Evolutionary conservation across 2,113 vertebrate genomes (phyloP).

Genomic region (Eublepharis macularius): DNA sequence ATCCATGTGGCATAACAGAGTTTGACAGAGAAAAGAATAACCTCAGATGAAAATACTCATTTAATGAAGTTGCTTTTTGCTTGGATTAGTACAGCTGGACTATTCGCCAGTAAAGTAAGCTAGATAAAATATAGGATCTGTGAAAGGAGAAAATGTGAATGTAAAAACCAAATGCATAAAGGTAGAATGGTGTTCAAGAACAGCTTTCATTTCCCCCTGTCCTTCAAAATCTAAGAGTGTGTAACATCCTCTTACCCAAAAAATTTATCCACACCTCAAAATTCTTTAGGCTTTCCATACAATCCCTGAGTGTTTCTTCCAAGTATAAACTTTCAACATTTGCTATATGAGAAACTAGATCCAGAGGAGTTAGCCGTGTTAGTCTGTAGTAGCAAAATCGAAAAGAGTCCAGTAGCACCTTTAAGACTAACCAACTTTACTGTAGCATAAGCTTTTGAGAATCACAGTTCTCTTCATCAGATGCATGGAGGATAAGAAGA

Average conservation of each 20-base stretch:
- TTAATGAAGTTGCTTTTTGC: constrained; percentile 28
- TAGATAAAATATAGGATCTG: neutral
- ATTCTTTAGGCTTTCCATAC: neutral
- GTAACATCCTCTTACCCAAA: neutral
- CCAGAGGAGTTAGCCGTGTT: too few species aligned
- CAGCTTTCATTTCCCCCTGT: constrained; percentile 8
- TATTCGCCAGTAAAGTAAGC: neutral
- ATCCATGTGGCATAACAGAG: neutral
- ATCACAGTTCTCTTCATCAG: too few species aligned
- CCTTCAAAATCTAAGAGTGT: neutral
- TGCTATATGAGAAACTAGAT: neutral
- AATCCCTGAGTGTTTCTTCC: neutral
- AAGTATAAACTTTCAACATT: neutral
- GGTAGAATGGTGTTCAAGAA: constrained; percentile 3
- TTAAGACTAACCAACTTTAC: too few species aligned
- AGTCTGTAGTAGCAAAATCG: too few species aligned
- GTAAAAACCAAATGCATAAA: constrained; percentile 2
- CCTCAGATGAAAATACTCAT: constrained; percentile 14
- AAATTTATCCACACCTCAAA: neutral
- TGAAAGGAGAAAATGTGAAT: constrained; percentile 26
- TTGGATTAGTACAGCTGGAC: constrained; percentile 11
- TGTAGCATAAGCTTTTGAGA: too few species aligned
- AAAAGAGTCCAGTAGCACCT: too few species aligned
- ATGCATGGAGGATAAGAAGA: too few species aligned
- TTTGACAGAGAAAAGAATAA: constrained; percentile 24